Base-by-base conservation (phyloP, 2,888 invertebrate species). In the Alviniconcha strummeri region DNA sequence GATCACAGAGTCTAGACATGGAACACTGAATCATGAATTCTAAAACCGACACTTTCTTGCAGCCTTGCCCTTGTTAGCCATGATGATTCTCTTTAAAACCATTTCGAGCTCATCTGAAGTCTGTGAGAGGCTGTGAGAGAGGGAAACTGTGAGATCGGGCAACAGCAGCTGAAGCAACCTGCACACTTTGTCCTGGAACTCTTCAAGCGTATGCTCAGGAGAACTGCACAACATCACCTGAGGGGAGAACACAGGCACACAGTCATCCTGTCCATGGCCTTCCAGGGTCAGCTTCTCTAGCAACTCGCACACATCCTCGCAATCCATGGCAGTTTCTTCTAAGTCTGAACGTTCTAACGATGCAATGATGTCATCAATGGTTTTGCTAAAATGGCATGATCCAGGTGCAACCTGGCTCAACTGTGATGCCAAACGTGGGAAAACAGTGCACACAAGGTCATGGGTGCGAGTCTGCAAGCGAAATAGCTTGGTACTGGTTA, bases 121-220 rank as follows among this genome's bases (percentile, higher is more conserved):
- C 54, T 69, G 74, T 8, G 82, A 82, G 54, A 84, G 80, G 56
- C 80, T 81, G 54, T 84, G 67, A 17, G 83, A 78, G 19, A 85
- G 79, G 15, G 84, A 83, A 8, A 84, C 55, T 5, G 82, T 82
- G 57, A 86, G 80, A 56, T 83, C 82, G n/a, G 86, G 86, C 76
- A 86, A 67, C 75, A 86, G 72, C 8, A 83, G 72, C 76, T 85
- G 82, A 8, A 86, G 67, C n/a, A 86, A 56, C 3, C 56, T 19
- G 19, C 84, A 82, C 0, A 84, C 75, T 72, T 85, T 85, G 57
- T 84, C 78, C 76, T 67, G 76, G 55, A 85, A 84, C 17, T 77
- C 81, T 72, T 83, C 81, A 13, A 86, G 75, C n/a, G 82, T 80
- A 15, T 81, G 72, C 4, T 81, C 57, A 8, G 86, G 86, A n/a